Base-by-base conservation (phyloP, 2,888 invertebrate species). In the Crepidodera aurea region DNA sequence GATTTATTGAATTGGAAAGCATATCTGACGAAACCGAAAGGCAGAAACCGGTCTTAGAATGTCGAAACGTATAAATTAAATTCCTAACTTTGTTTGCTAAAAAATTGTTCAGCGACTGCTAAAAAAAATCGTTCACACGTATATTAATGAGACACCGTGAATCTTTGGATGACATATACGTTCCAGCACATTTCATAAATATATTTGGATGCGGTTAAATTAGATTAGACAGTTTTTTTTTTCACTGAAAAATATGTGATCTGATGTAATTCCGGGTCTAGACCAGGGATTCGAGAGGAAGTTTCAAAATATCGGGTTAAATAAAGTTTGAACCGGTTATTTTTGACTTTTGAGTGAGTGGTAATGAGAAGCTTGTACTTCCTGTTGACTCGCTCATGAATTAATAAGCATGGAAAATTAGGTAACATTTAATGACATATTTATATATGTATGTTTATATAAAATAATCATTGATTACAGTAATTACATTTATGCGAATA, bases 241-340 rank as follows among this genome's bases (percentile, higher is more conserved):
- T 40, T 40, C 16, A 25, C 37, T 37, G 53, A 40, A 53, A 53
- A 50, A 53, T 53, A 53, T n/a, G 27, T 16, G 44, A 59, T 34
- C 34, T 59, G 44, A 59, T 59, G 56, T 51, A 51, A 61, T 61
- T 61, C 44, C 51, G 37, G 46, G 56, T 61, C 51, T 37, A 34
- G 44, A 42, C 51, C 34, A 42, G 44, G 16, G 42, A 46, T 56
- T 37, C 44, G 51, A 51, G 51, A 56, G 61, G 56, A 61, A 61
- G 61, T 56, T 50, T 56, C 56, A 56, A 51, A 61, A 61, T 61
- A 61, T 54, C 54, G 50, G 15, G 22, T 60, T 60, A 60, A 18
- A 29, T 54, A 54, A 60, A n/a, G 27, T 54, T 46, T 4, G 42
- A 46, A 54, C 32, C 13, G 40, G 55, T 55, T 55, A 61, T 61